Evolutionary conservation across 2,888 invertebrate species (phyloP), one percentile per base, ranked within the genome.

Genomic region (Tortrix viridana): DNA sequence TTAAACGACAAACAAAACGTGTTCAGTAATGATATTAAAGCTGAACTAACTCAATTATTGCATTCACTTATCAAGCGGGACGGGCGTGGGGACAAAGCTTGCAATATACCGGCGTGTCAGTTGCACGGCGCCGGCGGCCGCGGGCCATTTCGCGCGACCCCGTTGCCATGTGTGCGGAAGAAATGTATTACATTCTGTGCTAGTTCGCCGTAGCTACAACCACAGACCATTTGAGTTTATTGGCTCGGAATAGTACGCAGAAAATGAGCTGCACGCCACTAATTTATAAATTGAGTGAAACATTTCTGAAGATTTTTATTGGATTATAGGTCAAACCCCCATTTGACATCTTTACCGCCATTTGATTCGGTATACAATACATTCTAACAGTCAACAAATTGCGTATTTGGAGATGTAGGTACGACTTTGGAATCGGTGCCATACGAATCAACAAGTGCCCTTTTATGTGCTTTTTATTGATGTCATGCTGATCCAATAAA

Each of bases 81-180:
- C 63, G 38, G 48, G 57, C 38, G 60, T 49, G 20, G 38, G 60
- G 64, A 60, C 58, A 66, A 67, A 60, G 65, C 57, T 53, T 56
- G 62, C 62, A 66, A 64, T 66, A 70, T 69, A 68, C 71, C 73
- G 67, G 66, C 69, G 72, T 81, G 85, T 83, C 85, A 84, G 71
- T 68, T 76, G 82, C 85, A 85, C 71, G 69, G 62, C 62, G 58
- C 70, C 71, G 71, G 65, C 67, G 72, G 70, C 76, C 73, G 74
- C 72, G 71, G 71, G 72, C 73, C 72, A 73, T 81, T 81, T 80
- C 75, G 73, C 63, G 54, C 73, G 75, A 71, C 77, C 77, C 69
- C 75, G 70, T 80, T 83, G 76, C 69, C 54, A 66, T 65, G 69
- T 60, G 63, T 67, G 66, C 62, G 64, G 65, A 64, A 65, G 60